Percentiles rank a stretch among this genome's conserved stretches.
phyloP scores from a whole-genome alignment of 2,113 vertebrate species.

The Podarcis raffonei region DNA sequence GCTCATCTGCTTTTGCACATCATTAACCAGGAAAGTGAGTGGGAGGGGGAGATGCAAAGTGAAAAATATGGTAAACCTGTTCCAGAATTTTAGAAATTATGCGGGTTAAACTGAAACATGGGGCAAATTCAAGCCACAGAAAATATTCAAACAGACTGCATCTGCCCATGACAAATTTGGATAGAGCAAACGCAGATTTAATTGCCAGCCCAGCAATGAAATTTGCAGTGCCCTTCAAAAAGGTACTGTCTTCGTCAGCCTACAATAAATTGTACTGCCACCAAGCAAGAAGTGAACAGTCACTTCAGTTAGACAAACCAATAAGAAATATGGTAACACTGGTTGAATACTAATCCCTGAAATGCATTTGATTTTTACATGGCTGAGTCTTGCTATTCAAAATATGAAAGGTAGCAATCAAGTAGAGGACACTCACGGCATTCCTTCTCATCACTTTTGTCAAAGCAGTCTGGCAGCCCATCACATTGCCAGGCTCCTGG shows the following conservation, averaged over 20 bases:
- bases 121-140: neutral
- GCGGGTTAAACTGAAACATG: neutral
- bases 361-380: neutral
- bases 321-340: neutral
- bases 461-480: constrained; percentile 90
- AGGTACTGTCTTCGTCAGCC: too few species aligned
- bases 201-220: neutral
- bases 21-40: neutral
- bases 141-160: neutral
- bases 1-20: neutral
- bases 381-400: neutral
- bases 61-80: neutral
- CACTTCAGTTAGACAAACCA: neutral
- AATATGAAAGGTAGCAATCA: neutral
- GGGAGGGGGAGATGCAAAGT: neutral
- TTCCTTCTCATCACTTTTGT: constrained; percentile 93
- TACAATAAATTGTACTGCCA: neutral
- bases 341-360: neutral
- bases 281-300: neutral
- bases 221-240: neutral
- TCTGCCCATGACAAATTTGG: neutral
- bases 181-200: neutral
- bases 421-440: constrained; percentile 86
- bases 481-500: constrained; percentile 93
- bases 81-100: neutral